phyloP scores from a whole-genome alignment of 2,888 invertebrate genomes.

The Tillus elongatus region DNA sequence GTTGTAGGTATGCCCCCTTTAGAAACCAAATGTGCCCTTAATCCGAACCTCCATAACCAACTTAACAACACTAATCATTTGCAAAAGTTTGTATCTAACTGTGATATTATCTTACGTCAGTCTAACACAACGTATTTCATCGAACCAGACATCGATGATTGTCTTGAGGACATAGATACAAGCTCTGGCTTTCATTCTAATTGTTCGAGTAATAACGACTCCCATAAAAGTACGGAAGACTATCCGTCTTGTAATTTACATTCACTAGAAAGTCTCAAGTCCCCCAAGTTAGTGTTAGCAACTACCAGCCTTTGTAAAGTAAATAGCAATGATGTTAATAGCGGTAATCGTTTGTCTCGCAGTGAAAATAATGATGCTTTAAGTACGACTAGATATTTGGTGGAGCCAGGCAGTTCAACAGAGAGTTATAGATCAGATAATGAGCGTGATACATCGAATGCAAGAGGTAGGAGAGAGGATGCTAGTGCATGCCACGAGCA shows the following conservation, averaged over 20 bases:
- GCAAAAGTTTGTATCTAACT: constrained; percentile 24
- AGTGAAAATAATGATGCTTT: neutral
- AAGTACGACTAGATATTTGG: too few relatives aligned
- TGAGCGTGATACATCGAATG: neutral
- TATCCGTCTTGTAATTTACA: constrained; percentile 17
- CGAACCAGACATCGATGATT: neutral
- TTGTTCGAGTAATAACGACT: constrained; percentile 11
- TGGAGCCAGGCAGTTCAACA: constrained; percentile 5
- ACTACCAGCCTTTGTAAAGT: constrained; percentile 20
- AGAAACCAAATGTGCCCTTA: constrained; percentile 25
- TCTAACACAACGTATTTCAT: constrained; percentile 9
- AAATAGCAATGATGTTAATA: neutral
- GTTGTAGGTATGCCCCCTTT: constrained; percentile 28
- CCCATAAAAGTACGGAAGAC: constrained; percentile 9
- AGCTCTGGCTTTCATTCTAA: constrained; percentile 23
- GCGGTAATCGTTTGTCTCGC: constrained; percentile 13
- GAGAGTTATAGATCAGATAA: neutral
- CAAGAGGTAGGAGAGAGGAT: constrained; percentile 7
- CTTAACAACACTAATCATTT: constrained; percentile 18
- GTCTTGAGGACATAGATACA: constrained; percentile 11
- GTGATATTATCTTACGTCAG: constrained; percentile 26
- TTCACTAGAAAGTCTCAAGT: constrained; percentile 32
- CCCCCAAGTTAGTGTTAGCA: constrained; percentile 36
- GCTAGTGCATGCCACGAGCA: constrained; percentile 7
- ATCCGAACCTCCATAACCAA: constrained; percentile 8